Evolutionary conservation across 2,113 vertebrate species (phyloP).

Genomic region (Triplophysa siluroides): DNA sequence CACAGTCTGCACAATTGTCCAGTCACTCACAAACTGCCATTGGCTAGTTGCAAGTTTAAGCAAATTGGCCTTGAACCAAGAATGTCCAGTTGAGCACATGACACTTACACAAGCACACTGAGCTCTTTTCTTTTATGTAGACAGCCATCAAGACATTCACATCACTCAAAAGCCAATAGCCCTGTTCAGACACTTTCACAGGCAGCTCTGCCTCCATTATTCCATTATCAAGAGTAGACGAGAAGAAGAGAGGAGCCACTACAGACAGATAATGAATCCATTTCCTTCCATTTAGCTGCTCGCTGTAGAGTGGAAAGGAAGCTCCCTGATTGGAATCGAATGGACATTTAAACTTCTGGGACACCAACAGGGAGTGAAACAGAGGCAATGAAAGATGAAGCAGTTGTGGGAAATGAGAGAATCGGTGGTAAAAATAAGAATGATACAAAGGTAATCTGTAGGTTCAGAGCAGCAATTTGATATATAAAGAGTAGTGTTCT

Average conservation of each 20-base stretch:
- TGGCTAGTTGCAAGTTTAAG: not conserved
- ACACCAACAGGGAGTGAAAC: constrained; percentile 56
- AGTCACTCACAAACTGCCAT: not conserved
- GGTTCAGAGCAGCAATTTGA: constrained; percentile 12
- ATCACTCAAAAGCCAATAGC: constrained; percentile 27
- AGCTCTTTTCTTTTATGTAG: constrained; percentile 21
- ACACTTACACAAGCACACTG: constrained; percentile 1
- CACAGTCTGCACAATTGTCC: not conserved
- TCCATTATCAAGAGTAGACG: constrained; percentile 67
- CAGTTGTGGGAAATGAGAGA: constrained; percentile 25
- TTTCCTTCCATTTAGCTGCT: constrained; percentile 74
- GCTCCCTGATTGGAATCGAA: constrained; percentile 77
- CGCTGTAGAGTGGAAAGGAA: constrained; percentile 63
- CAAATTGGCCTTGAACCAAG: not conserved
- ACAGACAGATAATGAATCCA: constrained; percentile 77
- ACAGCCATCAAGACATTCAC: constrained; percentile 30
- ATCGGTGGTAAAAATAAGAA: not conserved
- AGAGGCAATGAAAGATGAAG: constrained; percentile 48
- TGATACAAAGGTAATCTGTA: constrained; percentile 19
- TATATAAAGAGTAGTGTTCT: not conserved
- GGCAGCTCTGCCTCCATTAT: constrained; percentile 73
- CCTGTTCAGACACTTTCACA: constrained; percentile 37
- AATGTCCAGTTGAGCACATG: not conserved
- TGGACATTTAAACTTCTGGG: constrained; percentile 75
- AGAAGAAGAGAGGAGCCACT: constrained; percentile 66